A percentile compares a stretch with the other conserved stretches of the same genome.
These are phyloP conservation scores for Littorina saxatilis DNA, from an alignment of 1,140 invertebrate species.

Conservation along the genomic window DNA sequence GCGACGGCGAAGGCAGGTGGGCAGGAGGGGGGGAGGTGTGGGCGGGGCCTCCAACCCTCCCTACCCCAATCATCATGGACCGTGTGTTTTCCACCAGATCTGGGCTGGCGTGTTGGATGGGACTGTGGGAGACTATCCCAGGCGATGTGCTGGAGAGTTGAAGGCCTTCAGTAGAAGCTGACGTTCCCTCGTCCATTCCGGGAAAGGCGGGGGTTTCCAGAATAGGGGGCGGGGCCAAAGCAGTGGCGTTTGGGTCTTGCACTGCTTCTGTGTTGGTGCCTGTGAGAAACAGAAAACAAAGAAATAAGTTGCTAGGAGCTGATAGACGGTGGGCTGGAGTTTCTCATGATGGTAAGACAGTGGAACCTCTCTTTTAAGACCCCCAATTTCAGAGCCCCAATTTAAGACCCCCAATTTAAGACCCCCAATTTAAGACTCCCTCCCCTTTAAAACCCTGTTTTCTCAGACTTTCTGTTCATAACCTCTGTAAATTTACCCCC, in stretches of 20 bases:
- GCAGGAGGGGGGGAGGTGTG: constrained; percentile 11
- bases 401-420: too few relatives aligned
- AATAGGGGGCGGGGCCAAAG: constrained; percentile 32
- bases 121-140: background rate
- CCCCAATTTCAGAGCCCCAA: too few relatives aligned
- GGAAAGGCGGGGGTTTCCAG: constrained; percentile 23
- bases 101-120: constrained; percentile 8
- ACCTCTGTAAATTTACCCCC: too few relatives aligned
- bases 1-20: constrained; percentile 6
- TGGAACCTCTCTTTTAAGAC: too few relatives aligned
- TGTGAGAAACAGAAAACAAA: constrained; percentile 11
- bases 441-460: too few relatives aligned
- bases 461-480: too few relatives aligned
- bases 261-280: constrained; percentile 29
- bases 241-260: constrained; percentile 17
- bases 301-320: too few relatives aligned
- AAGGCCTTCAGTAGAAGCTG: background rate
- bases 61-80: background rate
- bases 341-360: too few relatives aligned
- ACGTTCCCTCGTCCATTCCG: background rate
- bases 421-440: too few relatives aligned
- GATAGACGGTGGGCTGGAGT: too few relatives aligned
- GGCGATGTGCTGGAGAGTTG: constrained; percentile 31
- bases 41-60: background rate
- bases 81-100: constrained; percentile 27